Evolutionary conservation across 2,888 invertebrate species (phyloP).

Genomic region (Tetramorium bicarinatum): DNA sequence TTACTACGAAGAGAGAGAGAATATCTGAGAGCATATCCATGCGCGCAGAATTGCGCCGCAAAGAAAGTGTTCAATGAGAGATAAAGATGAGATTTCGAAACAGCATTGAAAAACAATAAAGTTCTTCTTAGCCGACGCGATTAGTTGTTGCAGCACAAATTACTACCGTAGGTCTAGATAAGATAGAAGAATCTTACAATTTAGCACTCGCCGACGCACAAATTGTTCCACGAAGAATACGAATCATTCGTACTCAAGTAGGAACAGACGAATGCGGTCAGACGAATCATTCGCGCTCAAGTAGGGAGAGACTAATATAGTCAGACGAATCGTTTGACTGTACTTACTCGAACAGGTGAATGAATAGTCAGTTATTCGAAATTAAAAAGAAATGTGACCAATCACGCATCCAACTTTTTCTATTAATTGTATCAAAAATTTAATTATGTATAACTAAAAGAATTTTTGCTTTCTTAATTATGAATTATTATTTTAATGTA

Average conservation of each 20-base stretch:
- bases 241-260: not conserved
- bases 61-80: conserved; percentile 67
- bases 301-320: not conserved
- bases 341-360: not conserved
- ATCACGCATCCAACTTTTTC: not conserved
- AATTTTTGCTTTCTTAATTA: not conserved
- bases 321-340: not conserved
- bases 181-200: not conserved
- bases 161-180: not conserved
- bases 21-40: conserved; percentile 47
- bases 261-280: not conserved
- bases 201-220: not conserved
- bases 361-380: not conserved
- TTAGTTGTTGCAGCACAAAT: conserved; percentile 19
- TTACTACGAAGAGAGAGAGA: not conserved
- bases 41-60: conserved; percentile 53
- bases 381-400: not conserved
- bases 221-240: not conserved
- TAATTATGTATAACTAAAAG: not conserved
- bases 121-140: not conserved
- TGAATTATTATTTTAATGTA: not conserved
- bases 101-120: conserved; percentile 59
- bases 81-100: conserved; percentile 68
- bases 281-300: not conserved
- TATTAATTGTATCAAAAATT: not conserved